Percentiles rank a stretch among this genome's conserved stretches.
These are phyloP conservation scores for Escarpia spicata DNA, from an alignment of 2,888 invertebrate species.

Conservation along the genomic window DNA sequence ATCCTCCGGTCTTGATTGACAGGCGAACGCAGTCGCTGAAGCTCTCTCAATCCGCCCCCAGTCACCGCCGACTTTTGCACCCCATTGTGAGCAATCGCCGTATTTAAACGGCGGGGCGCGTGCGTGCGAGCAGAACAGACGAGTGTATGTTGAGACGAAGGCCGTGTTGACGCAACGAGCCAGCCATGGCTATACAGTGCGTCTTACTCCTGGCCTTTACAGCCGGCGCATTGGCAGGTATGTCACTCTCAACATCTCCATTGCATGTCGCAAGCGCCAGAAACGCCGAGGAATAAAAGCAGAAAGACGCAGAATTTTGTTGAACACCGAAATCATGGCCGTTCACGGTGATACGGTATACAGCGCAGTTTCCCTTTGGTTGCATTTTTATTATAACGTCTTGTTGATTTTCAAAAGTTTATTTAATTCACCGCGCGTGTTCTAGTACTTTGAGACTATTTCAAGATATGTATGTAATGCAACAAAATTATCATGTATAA, in stretches of 20 bases:
- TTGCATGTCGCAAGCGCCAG: neutral
- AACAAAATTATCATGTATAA: neutral
- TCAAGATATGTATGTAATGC: neutral
- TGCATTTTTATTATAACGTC: neutral
- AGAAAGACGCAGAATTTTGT: neutral
- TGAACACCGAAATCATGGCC: neutral
- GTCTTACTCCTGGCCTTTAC: slow-evolving; percentile 31
- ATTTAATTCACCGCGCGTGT: neutral
- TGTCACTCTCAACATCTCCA: neutral
- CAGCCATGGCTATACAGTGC: slow-evolving; percentile 28
- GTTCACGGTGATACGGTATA: neutral
- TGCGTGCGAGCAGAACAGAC: neutral
- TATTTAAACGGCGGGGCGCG: neutral
- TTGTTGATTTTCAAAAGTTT: neutral
- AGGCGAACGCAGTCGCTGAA: neutral
- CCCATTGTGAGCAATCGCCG: slow-evolving; percentile 1
- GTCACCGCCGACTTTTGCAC: slow-evolving; percentile 3
- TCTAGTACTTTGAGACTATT: neutral
- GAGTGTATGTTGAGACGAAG: neutral
- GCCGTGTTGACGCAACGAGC: neutral
- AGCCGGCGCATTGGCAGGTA: slow-evolving; percentile 29
- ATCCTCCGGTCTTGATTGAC: neutral
- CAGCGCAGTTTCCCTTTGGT: neutral
- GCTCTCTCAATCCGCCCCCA: neutral
- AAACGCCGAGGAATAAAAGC: neutral